Conservation (phyloP, 2,888 invertebrate genomes). For the Caenorhabditis doughertyi region DNA sequence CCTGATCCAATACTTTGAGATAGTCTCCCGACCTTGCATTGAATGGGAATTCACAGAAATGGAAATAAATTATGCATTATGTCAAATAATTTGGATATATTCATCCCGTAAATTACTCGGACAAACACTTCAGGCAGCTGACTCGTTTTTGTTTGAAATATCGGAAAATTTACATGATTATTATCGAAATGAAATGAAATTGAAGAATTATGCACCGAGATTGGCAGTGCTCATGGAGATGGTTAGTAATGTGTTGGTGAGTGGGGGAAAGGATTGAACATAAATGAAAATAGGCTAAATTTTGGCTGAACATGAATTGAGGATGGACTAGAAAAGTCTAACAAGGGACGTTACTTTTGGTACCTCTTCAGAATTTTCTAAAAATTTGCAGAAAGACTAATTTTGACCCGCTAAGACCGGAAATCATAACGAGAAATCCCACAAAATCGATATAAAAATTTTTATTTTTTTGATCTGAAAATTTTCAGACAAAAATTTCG, state of each 20-base stretch:
- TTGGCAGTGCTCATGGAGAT: constrained; percentile 39
- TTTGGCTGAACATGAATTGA: no score
- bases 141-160: constrained; percentile 20
- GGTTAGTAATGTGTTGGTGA: constrained; percentile 46
- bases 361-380: no score
- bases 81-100: constrained; percentile 45
- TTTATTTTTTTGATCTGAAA: no score
- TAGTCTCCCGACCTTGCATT: constrained; percentile 10
- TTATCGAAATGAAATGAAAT: not conserved
- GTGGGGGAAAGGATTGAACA: not conserved
- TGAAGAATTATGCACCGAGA: constrained; percentile 35
- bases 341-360: no score
- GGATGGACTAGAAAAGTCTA: no score
- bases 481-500: no score
- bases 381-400: no score
- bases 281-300: not conserved
- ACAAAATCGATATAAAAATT: no score
- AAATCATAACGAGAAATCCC: no score
- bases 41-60: constrained; percentile 21
- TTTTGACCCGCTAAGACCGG: no score
- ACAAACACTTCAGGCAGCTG: constrained; percentile 35
- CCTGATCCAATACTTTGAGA: constrained; percentile 13
- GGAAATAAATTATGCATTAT: constrained; percentile 18
- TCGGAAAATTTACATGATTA: constrained; percentile 47
- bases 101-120: constrained; percentile 33